phyloP scores from a whole-genome alignment of 23 tunicate species.

The Halocynthia roretzi region DNA sequence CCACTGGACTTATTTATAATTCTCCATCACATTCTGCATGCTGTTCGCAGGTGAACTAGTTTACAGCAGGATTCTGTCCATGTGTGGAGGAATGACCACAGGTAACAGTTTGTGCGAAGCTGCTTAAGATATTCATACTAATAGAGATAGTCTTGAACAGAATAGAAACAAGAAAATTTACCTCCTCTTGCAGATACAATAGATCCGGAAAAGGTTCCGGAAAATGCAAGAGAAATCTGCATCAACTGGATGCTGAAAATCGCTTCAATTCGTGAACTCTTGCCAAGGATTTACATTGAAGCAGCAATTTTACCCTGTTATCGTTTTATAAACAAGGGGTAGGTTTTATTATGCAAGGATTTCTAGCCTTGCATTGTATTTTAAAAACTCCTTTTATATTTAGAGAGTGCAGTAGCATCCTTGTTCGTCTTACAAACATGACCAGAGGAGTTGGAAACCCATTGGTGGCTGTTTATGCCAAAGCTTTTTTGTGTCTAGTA shows the following conservation, averaged over 20 bases:
- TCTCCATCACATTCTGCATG: background rate
- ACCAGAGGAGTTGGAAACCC: constrained; percentile 82
- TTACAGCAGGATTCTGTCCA: constrained; percentile 55
- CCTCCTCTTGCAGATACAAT: constrained; percentile 21
- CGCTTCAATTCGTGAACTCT: constrained; percentile 82
- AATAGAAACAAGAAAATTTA: background rate
- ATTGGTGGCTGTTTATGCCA: constrained; percentile 52
- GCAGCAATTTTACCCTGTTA: constrained; percentile 65
- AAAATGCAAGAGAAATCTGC: constrained; percentile 74
- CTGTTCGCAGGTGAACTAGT: constrained; percentile 44
- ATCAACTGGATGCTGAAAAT: constrained; percentile 86
- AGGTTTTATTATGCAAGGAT: no score
- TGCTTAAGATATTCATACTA: no score
- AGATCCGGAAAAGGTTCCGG: constrained; percentile 47
- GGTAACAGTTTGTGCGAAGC: constrained; percentile 1
- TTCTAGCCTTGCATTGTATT: no score
- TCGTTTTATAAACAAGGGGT: constrained; percentile 47
- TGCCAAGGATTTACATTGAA: constrained; percentile 74
- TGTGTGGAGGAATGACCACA: constrained; percentile 55
- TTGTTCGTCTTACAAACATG: constrained; percentile 62
- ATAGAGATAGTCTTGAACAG: no score
- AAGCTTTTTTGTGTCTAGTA: constrained; percentile 67
- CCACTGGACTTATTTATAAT: no score
- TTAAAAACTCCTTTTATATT: no score
- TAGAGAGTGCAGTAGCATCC: constrained; percentile 45